Evolutionary conservation across 2,888 invertebrate genomes (phyloP), one percentile per base, ranked within the genome.

Genomic region (Athalia cordata): DNA sequence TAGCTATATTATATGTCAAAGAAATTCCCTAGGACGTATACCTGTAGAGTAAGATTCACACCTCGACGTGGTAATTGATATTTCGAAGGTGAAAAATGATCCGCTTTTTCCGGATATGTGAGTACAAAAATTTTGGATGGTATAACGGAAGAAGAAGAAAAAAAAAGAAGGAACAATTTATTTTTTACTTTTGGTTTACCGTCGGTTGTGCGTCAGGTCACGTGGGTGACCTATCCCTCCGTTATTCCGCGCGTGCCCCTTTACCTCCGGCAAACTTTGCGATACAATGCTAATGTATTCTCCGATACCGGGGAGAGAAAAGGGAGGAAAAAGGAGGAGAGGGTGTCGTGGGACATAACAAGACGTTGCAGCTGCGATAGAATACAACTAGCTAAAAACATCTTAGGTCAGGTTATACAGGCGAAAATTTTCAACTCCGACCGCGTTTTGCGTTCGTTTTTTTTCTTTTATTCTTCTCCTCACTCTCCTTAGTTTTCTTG

Each of bases 251-350:
- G 29, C 29, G 57, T 6, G 15, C 43, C 70, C 15, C 57, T 43
- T 65, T 5, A 43, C 3, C 57, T 57, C 11, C 9, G 57, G 29
- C n/a, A 59, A 13, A 49, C 74, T 62, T 61, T 61, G 47, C 74
- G 49, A 15, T 50, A 64, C 75, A 64, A 75, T 64, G 75, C 75
- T 75, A 75, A 75, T 75, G 75, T 75, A 62, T 75, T 75, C 62
- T 61, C 49, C 75, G 64, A 75, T 75, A 75, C 75, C 49, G 29
- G 50, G 75, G 13, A 2, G 29, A 29, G 29, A 29, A 29, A 29
- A 29, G 29, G 29, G 29, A 29, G 29, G 2, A 29, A 29, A 29
- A 29, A n/a, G n/a, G 29, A 2, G 29, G 29, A 29, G 29, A 29
- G 29, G 29, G 29, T 29, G 43, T n/a, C 52, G 52, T 29, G 47